Evolutionary conservation across 2,888 invertebrate species (phyloP).

Genomic region (Lepidocyrtoides sp.): DNA sequence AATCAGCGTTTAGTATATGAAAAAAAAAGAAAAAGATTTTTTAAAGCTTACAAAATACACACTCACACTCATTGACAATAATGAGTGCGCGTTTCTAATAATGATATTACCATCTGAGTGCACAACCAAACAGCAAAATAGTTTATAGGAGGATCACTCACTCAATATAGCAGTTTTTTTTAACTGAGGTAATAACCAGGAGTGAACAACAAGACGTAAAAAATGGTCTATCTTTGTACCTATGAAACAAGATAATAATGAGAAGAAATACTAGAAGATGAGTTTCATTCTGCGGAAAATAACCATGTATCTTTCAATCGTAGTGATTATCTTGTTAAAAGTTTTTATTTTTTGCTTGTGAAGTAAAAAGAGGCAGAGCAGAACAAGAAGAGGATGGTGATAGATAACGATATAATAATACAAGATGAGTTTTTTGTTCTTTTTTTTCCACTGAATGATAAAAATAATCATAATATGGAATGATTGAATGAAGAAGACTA

Average conservation of each 20-base stretch:
- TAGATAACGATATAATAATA: not conserved
- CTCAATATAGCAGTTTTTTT: constrained; percentile 2
- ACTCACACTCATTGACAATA: not conserved
- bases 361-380: not conserved
- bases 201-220: not conserved
- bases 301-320: constrained; percentile 68
- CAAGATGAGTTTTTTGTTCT: constrained; percentile 1
- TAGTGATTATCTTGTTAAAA: constrained; percentile 69
- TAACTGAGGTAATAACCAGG: not conserved
- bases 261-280: not conserved
- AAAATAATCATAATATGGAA: not conserved
- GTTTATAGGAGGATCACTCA: not conserved
- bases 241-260: not conserved
- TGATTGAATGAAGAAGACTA: constrained; percentile 23
- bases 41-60: not conserved
- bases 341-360: constrained; percentile 11
- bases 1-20: not conserved
- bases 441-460: not conserved
- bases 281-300: constrained; percentile 47
- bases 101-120: constrained; percentile 26
- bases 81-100: not conserved
- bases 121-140: constrained; percentile 3
- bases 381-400: not conserved
- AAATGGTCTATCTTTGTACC: not conserved
- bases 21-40: not conserved